Evolutionary conservation across 1,140 invertebrate genomes (phyloP), one percentile per base, ranked within the genome.

Genomic region (Lysiphlebus fabarum): DNA sequence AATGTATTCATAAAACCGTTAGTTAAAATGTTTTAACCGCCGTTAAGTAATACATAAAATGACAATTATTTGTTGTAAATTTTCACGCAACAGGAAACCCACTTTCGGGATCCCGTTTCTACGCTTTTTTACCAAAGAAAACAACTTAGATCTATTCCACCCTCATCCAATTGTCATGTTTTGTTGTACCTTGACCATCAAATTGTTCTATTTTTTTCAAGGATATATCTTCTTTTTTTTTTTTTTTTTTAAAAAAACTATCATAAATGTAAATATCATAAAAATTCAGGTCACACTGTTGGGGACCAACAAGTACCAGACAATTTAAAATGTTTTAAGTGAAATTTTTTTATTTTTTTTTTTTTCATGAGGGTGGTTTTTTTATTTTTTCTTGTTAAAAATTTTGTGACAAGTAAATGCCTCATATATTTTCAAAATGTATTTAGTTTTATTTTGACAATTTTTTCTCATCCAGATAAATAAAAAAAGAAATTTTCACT

Each of bases 1-100:
- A 60, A 62, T 61, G 70, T 75, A 71, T 76, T 74, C 76, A 76
- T 66, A 58, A 69, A 65, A 69, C 70, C 59, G 65, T 73, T 72
- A 69, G 74, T 67, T 72, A 71, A 75, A 76, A 76, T 69, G 72
- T 65, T 65, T 45, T 64, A 51, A 67, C 61, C 65, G 63, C 67
- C 63, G 66, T 70, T 68, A 69, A 66, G 65, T 62, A 14, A 53
- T 37, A 34, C 17, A 26, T 26, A 26, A 1, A 26, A 26, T 26
- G 17, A 26, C 17, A 26, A 26, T 26, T 26, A 26, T 26, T 42
- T 10, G 45, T 56, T 51, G 9, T 57, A 64, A 61, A 68, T 69
- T 68, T 43, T 51, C 58, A 61, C 59, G 51, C 66, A 74, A 74
- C 69, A 64, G 64, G 65, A 72, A 69, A 66, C 67, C 69, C 65